phyloP scores from a whole-genome alignment of 2,113 vertebrate species.

The Anas platyrhynchos region DNA sequence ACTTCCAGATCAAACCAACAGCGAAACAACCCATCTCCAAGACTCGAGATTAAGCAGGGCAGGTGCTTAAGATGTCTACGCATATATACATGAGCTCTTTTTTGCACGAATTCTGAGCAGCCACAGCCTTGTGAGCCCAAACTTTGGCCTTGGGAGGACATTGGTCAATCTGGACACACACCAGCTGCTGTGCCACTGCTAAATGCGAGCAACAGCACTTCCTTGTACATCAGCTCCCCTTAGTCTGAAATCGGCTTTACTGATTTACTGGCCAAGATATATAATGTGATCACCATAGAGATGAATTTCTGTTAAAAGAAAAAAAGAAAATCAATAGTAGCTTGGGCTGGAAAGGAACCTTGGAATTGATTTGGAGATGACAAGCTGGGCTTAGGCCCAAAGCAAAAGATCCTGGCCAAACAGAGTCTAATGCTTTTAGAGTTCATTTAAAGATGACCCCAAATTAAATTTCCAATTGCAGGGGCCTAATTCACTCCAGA shows the following conservation, averaged over 20 bases:
- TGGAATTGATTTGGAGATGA: conserved; percentile 61
- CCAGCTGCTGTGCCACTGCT: not conserved
- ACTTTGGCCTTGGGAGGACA: fast-evolving
- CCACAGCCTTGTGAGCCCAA: not conserved
- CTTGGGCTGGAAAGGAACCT: conserved; percentile 43
- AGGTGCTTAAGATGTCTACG: not conserved
- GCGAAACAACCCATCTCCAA: not conserved
- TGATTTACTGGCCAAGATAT: not conserved
- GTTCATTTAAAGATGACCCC: conserved; percentile 60
- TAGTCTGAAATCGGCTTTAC: not conserved
- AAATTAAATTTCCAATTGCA: conserved; percentile 65
- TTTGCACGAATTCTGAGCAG: fast-evolving
- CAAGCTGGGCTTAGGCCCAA: conserved; percentile 47
- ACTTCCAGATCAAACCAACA: not conserved
- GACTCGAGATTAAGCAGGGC: fast-evolving
- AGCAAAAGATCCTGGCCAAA: conserved; percentile 37
- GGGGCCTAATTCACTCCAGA: conserved; percentile 31
- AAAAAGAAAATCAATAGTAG: conserved; percentile 34
- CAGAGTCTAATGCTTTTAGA: conserved; percentile 55
- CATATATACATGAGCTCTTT: not conserved
- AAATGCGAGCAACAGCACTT: not conserved
- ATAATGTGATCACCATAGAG: conserved; percentile 17
- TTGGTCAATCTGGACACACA: fast-evolving
- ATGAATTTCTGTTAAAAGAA: conserved; percentile 43
- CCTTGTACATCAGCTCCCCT: not conserved